A percentile compares a stretch with the other conserved stretches of the same genome.
Conservation (phyloP, 2,113 vertebrate species). For the Lycaon pictus region DNA sequence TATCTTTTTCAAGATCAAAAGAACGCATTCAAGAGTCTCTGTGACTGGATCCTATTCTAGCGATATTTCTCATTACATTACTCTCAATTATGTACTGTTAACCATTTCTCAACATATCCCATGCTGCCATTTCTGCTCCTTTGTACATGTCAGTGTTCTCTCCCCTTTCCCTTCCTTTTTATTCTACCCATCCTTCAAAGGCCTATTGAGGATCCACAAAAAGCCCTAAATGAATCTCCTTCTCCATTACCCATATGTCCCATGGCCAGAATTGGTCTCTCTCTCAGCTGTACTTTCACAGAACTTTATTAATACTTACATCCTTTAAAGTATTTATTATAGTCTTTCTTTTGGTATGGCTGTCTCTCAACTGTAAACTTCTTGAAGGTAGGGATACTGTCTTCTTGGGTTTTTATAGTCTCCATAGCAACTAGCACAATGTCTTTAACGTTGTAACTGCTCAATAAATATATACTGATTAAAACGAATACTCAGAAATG, state of each 20-base stretch:
- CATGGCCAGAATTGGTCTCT: conserved; percentile 12
- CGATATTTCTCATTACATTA: not conserved
- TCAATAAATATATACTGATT: conserved; percentile 72
- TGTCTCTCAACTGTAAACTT: conserved; percentile 71
- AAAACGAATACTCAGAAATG: conserved; percentile 66
- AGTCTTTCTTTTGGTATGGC: conserved; percentile 62
- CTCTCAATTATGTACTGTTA: not conserved
- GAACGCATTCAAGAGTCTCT: conserved; percentile 48
- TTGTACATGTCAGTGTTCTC: not conserved
- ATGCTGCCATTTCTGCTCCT: not conserved
- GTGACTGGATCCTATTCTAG: not conserved
- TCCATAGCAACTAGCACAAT: conserved; percentile 68
- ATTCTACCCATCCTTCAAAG: conserved; percentile 5
- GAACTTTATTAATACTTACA: conserved; percentile 68
- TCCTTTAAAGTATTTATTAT: conserved; percentile 69
- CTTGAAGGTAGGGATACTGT: conserved; percentile 57
- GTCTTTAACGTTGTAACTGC: conserved; percentile 68
- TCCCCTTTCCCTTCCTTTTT: not conserved
- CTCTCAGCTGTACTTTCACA: conserved; percentile 54
- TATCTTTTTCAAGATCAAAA: conserved; percentile 37
- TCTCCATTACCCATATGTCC: conserved; percentile 1
- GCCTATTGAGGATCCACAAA: not conserved
- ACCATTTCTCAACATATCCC: not conserved
- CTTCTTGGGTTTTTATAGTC: conserved; percentile 69
- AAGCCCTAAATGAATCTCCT: conserved; percentile 1